phyloP scores from a whole-genome alignment of 2,888 invertebrate genomes.

The Eristalis pertinax region DNA sequence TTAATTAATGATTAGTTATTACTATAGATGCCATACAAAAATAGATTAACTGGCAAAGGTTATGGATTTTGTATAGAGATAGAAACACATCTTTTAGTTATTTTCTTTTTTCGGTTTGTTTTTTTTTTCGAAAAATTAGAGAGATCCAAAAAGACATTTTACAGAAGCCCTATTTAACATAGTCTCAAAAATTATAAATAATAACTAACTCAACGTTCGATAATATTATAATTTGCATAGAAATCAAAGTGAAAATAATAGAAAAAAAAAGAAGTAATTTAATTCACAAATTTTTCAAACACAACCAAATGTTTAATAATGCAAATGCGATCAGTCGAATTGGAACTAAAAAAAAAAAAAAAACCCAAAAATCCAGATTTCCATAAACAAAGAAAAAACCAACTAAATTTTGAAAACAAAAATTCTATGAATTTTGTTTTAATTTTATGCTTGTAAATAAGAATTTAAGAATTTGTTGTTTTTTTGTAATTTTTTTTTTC shows the following conservation, averaged over 20 bases:
- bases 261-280: neutral
- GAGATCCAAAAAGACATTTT: slow-evolving; percentile 72
- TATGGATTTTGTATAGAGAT: slow-evolving; percentile 4
- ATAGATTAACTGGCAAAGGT: slow-evolving; percentile 45
- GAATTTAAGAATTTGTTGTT: neutral
- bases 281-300: neutral
- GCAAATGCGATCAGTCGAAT: slow-evolving; percentile 65
- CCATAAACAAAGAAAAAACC: neutral
- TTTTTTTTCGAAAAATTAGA: slow-evolving; percentile 22
- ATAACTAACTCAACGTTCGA: neutral
- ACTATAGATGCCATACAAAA: slow-evolving; percentile 40
- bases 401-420: slow-evolving; percentile 15
- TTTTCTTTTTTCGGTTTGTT: neutral
- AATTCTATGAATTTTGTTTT: slow-evolving; percentile 56
- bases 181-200: slow-evolving; percentile 7
- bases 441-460: slow-evolving; percentile 52
- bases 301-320: slow-evolving; percentile 18
- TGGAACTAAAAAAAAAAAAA: slow-evolving; percentile 26
- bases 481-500: neutral
- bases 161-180: slow-evolving; percentile 65
- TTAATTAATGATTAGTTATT: slow-evolving; percentile 14
- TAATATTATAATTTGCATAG: neutral
- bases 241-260: neutral
- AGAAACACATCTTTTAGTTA: slow-evolving; percentile 3
- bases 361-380: neutral